Evolutionary conservation across 1,140 invertebrate genomes (phyloP).

Genomic region (Meloidogyne exigua): DNA sequence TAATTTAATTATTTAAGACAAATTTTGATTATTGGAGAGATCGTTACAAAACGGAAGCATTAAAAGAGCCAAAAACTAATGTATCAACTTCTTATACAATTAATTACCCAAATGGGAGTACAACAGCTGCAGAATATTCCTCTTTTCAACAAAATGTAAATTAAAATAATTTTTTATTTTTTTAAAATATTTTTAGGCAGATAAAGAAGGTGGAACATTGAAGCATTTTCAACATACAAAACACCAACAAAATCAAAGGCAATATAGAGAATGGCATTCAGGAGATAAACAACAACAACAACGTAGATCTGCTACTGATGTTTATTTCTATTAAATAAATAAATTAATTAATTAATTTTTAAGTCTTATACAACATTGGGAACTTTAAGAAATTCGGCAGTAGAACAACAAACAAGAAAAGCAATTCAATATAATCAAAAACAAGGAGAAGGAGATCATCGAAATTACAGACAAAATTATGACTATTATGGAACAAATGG

Average conservation of each 20-base stretch:
- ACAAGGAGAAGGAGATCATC: not conserved
- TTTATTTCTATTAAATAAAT: not conserved
- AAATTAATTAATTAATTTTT: not conserved
- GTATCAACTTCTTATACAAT: not conserved
- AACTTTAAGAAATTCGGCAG: not conserved
- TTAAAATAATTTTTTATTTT: not conserved
- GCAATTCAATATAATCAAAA: not conserved
- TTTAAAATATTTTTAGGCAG: not conserved
- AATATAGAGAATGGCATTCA: constrained; percentile 1
- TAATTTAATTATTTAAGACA: not conserved
- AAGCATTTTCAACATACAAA: constrained; percentile 1
- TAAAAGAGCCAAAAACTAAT: not conserved
- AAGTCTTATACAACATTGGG: constrained; percentile 4
- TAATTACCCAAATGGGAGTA: not conserved
- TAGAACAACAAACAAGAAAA: not conserved
- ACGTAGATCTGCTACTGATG: not conserved
- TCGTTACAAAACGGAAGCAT: not conserved
- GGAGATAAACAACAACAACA: not conserved
- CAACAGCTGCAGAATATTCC: not conserved
- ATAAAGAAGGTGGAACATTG: not conserved
- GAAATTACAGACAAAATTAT: not conserved
- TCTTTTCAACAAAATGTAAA: not conserved
- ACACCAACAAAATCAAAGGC: not conserved
- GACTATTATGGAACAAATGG: not conserved
- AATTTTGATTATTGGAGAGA: not conserved